A percentile compares a stretch with the other conserved stretches of the same genome.
Conservation (phyloP, 2,888 invertebrate genomes). For the Boloria euphrosyne region DNA sequence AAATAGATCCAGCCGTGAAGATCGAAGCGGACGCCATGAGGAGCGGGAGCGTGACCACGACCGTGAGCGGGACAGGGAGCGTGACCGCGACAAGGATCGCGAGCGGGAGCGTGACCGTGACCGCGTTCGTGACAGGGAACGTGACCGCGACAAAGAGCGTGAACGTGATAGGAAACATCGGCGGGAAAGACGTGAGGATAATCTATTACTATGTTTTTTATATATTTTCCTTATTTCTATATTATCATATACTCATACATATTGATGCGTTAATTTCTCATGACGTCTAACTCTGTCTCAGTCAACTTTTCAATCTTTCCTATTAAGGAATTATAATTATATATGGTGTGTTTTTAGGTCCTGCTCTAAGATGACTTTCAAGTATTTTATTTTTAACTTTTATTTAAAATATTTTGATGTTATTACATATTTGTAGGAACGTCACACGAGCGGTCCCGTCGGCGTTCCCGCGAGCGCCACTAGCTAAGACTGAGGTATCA, state of each 20-base stretch:
- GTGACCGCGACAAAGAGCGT: slow-evolving; percentile 46
- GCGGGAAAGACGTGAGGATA: slow-evolving; percentile 68
- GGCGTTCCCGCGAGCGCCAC: slow-evolving; percentile 77
- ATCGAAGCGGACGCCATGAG: slow-evolving; percentile 41
- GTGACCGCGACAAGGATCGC: slow-evolving; percentile 46
- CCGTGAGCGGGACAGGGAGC: slow-evolving; percentile 55
- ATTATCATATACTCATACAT: no score
- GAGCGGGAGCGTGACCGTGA: slow-evolving; percentile 68
- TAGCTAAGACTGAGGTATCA: slow-evolving; percentile 80
- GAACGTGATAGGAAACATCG: slow-evolving; percentile 70
- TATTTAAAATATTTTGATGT: neutral
- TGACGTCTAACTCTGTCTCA: no score
- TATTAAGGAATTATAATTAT: no score
- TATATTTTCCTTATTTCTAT: no score
- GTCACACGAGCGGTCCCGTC: slow-evolving; percentile 69
- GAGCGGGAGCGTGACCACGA: slow-evolving; percentile 59
- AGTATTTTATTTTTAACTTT: no score
- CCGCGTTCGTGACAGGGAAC: slow-evolving; percentile 47
- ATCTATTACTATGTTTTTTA: neutral
- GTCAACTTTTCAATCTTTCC: no score
- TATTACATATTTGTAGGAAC: slow-evolving; percentile 54
- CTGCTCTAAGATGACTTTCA: no score
- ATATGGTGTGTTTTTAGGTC: no score
- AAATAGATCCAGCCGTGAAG: slow-evolving; percentile 42
- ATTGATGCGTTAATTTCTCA: no score